Conservation (phyloP, 2,113 vertebrate species). For the Noctilio leporinus region DNA sequence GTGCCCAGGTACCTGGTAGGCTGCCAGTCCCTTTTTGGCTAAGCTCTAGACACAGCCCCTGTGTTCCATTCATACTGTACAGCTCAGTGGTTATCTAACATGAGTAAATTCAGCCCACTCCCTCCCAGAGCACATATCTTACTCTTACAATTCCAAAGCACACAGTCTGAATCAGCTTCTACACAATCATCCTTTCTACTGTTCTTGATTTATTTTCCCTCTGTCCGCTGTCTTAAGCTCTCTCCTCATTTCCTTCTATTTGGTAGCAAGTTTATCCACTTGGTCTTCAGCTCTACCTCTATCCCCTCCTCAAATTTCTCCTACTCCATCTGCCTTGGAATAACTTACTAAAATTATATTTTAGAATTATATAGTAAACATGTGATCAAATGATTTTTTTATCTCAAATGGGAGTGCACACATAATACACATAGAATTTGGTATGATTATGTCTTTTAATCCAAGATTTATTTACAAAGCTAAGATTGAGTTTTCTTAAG, state of each 20-base stretch:
- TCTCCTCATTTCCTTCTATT: not conserved
- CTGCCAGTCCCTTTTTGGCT: not conserved
- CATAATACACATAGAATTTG: not conserved
- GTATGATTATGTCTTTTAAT: not conserved
- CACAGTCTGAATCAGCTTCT: not conserved
- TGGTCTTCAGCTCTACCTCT: not conserved
- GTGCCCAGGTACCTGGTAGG: not conserved
- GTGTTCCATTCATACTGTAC: not conserved
- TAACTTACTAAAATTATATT: not conserved
- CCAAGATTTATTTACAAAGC: not conserved
- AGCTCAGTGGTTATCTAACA: not conserved
- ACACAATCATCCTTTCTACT: not conserved
- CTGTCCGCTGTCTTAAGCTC: not conserved
- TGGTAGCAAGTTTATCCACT: not conserved
- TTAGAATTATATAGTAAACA: not conserved
- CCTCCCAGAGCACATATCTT: not conserved
- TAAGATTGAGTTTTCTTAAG: not conserved
- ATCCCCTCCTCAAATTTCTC: not conserved
- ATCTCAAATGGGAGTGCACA: not conserved
- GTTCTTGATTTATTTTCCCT: not conserved
- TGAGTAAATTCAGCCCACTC: not conserved
- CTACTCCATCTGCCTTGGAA: not conserved
- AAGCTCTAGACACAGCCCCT: not conserved
- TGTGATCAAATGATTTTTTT: not conserved
- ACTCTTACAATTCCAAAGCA: not conserved